Evolutionary conservation across 2,888 invertebrate species (phyloP).

Genomic region (Nomada hirtipes): DNA sequence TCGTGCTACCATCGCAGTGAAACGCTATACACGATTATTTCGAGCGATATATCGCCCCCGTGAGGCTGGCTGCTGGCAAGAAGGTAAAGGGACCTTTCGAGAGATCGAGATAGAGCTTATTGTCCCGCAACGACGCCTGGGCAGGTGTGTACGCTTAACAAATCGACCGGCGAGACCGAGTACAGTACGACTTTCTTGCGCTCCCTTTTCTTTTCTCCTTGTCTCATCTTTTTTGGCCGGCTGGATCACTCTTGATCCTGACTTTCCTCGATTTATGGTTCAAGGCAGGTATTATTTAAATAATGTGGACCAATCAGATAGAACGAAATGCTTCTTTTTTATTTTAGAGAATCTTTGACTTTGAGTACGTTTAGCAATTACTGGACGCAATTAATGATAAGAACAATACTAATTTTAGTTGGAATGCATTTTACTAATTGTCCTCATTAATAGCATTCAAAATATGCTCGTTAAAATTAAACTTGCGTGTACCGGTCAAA

Average conservation of each 20-base stretch:
- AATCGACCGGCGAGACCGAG: constrained; percentile 69
- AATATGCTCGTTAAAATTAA: too few species aligned
- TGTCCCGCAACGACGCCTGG: constrained; percentile 77
- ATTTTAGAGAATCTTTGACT: too few species aligned
- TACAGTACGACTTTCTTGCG: constrained; percentile 43
- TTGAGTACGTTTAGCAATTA: too few species aligned
- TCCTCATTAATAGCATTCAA: too few species aligned
- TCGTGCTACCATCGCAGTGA: constrained; percentile 68
- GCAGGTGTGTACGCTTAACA: constrained; percentile 80
- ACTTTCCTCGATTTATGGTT: constrained; percentile 17
- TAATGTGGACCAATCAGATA: too few species aligned
- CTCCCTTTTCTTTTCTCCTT: constrained; percentile 17
- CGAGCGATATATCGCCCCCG: constrained; percentile 73
- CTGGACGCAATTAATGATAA: too few species aligned
- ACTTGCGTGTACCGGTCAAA: too few species aligned
- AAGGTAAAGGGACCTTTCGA: constrained; percentile 75
- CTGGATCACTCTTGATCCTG: constrained; percentile 8
- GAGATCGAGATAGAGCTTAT: constrained; percentile 80
- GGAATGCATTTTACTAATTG: too few species aligned
- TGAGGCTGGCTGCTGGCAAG: constrained; percentile 70
- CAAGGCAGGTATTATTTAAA: too few species aligned
- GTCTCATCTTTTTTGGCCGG: background rate
- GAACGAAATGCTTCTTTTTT: too few species aligned
- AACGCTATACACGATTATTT: constrained; percentile 75
- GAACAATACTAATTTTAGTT: too few species aligned